These are phyloP conservation scores for Unio pictorum DNA, from an alignment of 2,888 invertebrate genomes.

Conservation along the genomic window DNA sequence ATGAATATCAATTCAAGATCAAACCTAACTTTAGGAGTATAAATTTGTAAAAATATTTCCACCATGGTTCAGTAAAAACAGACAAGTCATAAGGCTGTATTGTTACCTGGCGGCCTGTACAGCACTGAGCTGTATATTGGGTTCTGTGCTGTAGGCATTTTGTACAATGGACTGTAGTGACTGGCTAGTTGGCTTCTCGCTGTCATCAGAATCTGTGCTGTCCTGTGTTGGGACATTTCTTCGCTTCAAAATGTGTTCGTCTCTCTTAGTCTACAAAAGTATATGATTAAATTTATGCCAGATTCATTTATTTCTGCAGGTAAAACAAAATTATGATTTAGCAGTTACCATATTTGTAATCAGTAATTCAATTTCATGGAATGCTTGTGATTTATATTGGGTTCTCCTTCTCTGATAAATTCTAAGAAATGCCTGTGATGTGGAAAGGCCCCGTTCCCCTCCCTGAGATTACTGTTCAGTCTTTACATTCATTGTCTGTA, in stretches of 20 bases:
- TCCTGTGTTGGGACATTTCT: conserved; percentile 92
- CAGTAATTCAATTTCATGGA: no score
- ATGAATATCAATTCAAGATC: no score
- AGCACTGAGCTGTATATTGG: conserved; percentile 87
- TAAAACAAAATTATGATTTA: no score
- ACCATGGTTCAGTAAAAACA: not conserved
- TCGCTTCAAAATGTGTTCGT: conserved; percentile 95
- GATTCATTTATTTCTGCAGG: no score
- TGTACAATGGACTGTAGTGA: conserved; percentile 85
- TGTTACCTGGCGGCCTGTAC: conserved; percentile 87
- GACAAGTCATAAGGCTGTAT: not conserved
- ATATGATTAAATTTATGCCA: not conserved
- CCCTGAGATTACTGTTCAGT: no score
- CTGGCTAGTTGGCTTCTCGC: conserved; percentile 67
- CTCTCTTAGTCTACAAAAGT: conserved; percentile 85
- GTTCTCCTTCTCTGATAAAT: no score
- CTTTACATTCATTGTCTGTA: no score
- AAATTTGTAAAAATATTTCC: not conserved
- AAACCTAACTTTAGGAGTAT: no score
- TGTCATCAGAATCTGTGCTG: conserved; percentile 78
- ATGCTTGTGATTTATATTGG: no score
- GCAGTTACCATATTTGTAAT: no score
- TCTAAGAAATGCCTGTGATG: no score
- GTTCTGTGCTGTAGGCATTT: conserved; percentile 85
- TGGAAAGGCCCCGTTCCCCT: no score